Evolutionary conservation across 92 coral and sea anemone genomes (phyloP), one percentile per base, ranked within the genome.

Genomic region (Bergia sp.): DNA sequence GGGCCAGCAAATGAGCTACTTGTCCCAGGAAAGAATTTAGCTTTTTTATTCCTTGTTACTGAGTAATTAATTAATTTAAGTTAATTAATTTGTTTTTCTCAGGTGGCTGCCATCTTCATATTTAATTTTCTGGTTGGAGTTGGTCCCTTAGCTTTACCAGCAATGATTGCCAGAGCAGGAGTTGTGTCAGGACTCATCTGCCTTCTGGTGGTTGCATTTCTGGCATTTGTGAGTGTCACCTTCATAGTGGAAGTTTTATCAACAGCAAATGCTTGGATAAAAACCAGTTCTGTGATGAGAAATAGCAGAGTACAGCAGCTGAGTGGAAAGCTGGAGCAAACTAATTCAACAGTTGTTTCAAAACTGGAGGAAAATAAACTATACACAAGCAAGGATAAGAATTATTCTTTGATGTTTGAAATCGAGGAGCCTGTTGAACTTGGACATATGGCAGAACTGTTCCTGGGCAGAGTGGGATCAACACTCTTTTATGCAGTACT

Each of bases 401-500:
- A 58, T 15, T 78, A 87, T 76, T 45, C 89, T 1, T 94, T 93
- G 20, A 53, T 92, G 85, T 94, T 94, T 94, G 93, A 94, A 74
- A 94, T 94, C 84, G 91, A 91, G 53, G 95, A 94, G 86, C 91
- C 55, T 61, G 76, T 94, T 61, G 96, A 94, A 88, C 64, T 94
- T 86, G 96, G 96, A 44, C 89, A 81, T 21, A 92, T 94, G 96
- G 79, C 96, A 21, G 96, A 94, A 73, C 47, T 94, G 83, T 94
- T 94, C 55, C 91, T 94, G 0, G 96, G 96, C 0, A 90, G 88
- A 81, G 93, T 86, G 45, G 96, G 96, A 42, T 90, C 96, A 20
- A 94, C 96, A 38, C 90, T 92, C 75, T 90, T 94, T 79, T 94
- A 94, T 89, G 93, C 96, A n/a, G 95, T 94, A 3, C 91, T 94